Base-by-base conservation (phyloP, 2,113 vertebrate genomes). In the Rhabdornis inornatus region DNA sequence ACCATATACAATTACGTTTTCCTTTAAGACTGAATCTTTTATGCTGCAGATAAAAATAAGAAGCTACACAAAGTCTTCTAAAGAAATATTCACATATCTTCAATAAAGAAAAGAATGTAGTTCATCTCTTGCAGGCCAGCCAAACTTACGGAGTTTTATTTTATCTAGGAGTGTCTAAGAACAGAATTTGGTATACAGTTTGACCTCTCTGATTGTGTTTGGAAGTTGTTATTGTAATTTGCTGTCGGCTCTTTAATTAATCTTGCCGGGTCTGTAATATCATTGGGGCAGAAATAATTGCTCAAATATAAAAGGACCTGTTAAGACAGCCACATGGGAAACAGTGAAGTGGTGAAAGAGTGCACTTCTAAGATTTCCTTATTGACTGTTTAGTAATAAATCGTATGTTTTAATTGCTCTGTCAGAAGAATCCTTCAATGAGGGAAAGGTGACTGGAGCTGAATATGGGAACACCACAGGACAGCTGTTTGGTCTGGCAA, bases 401-500 rank as follows among this genome's bases (percentile, higher is more conserved):
- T 96, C 87, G 53, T 95, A 96, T 92, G 94, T 95, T 97, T 96
- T 97, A 97, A 97, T 97, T 97, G 95, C 96, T 95, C 89, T 97
- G 97, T 96, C 96, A 96, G 95, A 92, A 96, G 90, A 85, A 96
- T 84, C 92, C 88, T 96, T 97, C 96, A 95, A 56, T 93, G 92
- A 97, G 94, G 80, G 93, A 95, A 96, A 97, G 97, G 97, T 95
- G 97, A 96, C 94, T 68, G 87, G 44, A 96, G 91, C 94, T 96
- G 97, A 97, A 96, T 97, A 96, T 91, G 92, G 95, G 91, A 96
- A 97, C 88, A 87, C 94, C 96, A 95, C 93, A 84, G 97, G 97
- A 97, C 96, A 97, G 95, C 97, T 96, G 97, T 96, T 94, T 96
- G 92, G 97, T 94, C 97, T 97, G 97, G 97, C 97, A 93, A 89